These are phyloP conservation scores for Ophioninae sp. DNA, from an alignment of 2,888 invertebrate species.

Conservation along the genomic window DNA sequence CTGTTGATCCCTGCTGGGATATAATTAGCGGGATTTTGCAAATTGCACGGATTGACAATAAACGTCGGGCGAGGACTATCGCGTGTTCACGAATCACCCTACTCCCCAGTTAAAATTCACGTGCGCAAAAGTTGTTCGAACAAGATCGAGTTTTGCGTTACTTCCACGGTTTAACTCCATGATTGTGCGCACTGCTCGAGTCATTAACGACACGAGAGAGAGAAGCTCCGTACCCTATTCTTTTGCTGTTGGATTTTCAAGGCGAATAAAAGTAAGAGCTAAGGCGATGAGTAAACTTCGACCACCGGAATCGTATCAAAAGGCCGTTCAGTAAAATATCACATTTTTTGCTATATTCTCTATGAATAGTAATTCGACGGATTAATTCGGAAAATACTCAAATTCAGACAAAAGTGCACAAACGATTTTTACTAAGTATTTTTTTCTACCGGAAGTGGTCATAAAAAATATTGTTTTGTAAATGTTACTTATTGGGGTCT, in stretches of 20 bases:
- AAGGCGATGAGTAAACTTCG: constrained; percentile 5
- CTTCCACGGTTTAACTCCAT: constrained; percentile 32
- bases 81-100: constrained; percentile 47
- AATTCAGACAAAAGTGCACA: background rate
- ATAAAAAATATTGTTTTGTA: background rate
- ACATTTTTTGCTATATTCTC: background rate
- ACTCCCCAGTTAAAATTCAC: constrained; percentile 19
- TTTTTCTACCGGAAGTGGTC: background rate
- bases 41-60: constrained; percentile 34
- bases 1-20: background rate
- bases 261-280: background rate
- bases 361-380: no score
- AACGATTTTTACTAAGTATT: background rate
- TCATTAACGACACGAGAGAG: constrained; percentile 39
- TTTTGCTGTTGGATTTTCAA: constrained; percentile 41
- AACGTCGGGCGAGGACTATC: constrained; percentile 45
- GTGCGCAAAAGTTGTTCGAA: constrained; percentile 36
- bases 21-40: background rate
- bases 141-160: constrained; percentile 51
- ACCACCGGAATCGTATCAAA: background rate
- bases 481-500: no score
- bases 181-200: constrained; percentile 26
- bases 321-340: background rate
- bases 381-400: background rate
- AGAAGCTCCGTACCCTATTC: constrained; percentile 31